These are phyloP conservation scores for Heterotilapia buettikoferi DNA, from an alignment of 2,113 vertebrate genomes.

Conservation along the genomic window DNA sequence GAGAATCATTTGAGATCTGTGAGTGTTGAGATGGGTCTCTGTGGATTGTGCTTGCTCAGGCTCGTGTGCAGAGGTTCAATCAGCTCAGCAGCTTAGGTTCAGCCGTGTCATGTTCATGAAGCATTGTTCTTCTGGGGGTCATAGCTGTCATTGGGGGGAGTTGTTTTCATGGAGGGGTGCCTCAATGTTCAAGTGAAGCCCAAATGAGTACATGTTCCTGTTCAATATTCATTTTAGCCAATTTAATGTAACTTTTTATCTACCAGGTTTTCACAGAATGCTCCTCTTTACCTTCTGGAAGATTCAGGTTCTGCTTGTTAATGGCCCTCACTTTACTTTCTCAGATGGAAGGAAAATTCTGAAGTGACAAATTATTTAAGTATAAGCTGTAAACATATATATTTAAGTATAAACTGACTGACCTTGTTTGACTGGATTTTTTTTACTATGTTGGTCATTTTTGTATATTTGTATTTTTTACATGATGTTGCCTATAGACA, in stretches of 20 bases:
- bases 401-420: not conserved
- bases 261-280: rapidly evolving
- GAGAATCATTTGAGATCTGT: not conserved
- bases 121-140: not conserved
- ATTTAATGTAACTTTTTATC: not conserved
- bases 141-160: not conserved
- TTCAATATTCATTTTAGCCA: not conserved
- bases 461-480: not conserved
- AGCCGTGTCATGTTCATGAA: not conserved
- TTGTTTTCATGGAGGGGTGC: not conserved
- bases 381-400: not conserved
- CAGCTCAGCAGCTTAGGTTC: not conserved
- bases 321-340: not conserved
- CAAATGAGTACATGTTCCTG: not conserved
- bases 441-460: not conserved
- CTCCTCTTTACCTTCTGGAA: not conserved
- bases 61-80: not conserved
- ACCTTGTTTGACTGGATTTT: not conserved
- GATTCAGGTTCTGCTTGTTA: not conserved
- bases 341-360: not conserved
- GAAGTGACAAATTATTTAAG: not conserved
- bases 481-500: not conserved
- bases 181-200: not conserved
- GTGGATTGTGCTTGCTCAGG: not conserved
- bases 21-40: not conserved